These are phyloP conservation scores for Antrozous pallidus DNA, from an alignment of 2,797 vertebrate genomes.

Conservation along the genomic window DNA sequence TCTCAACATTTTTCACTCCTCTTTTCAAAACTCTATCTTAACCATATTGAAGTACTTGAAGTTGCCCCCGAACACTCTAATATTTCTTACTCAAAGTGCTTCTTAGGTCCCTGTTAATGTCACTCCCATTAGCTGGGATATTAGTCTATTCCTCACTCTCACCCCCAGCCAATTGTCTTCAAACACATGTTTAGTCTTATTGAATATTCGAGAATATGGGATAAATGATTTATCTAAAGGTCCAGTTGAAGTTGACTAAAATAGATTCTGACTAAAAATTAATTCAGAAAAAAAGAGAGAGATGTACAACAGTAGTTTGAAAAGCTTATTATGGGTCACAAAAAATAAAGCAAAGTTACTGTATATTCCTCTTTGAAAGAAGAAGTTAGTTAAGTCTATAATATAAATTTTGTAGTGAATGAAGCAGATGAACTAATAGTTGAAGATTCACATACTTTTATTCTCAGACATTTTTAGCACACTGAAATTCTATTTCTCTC, in stretches of 20 bases:
- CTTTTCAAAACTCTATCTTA: neutral
- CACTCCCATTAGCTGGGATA: neutral
- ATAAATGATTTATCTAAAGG: neutral
- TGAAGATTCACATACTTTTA: slow-evolving; percentile 32
- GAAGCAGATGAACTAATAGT: neutral
- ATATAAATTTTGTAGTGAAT: neutral
- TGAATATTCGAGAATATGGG: neutral
- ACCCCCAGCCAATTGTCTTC: neutral
- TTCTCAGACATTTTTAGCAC: neutral
- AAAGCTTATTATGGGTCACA: neutral
- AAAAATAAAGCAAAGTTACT: neutral
- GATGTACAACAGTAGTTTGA: neutral
- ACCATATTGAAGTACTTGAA: neutral
- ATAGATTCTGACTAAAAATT: neutral
- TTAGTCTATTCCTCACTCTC: neutral
- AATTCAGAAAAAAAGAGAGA: neutral
- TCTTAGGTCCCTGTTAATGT: neutral
- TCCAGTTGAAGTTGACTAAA: neutral
- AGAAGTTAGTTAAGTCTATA: neutral
- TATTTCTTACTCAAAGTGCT: neutral
- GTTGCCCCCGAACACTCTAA: neutral
- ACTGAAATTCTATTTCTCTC: neutral
- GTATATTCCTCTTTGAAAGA: neutral
- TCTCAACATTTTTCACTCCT: neutral
- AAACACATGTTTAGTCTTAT: neutral